These are phyloP conservation scores for Nannobrachium achirus DNA, from an alignment of 2,113 vertebrate species.

Conservation along the genomic window DNA sequence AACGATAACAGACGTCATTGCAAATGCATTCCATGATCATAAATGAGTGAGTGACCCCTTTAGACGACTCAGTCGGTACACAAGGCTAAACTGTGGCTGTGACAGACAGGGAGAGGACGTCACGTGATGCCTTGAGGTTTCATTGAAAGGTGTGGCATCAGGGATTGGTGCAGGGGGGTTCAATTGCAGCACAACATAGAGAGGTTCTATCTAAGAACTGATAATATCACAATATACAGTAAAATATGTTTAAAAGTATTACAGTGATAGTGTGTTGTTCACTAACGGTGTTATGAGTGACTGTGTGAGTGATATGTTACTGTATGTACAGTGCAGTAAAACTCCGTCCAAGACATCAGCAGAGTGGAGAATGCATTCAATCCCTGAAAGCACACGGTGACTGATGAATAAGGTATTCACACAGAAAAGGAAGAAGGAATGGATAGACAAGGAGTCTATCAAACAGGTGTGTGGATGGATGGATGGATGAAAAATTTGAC, in stretches of 20 bases:
- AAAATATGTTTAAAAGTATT: too few relatives aligned
- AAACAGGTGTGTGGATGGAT: constrained; percentile 1
- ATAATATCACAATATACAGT: not conserved
- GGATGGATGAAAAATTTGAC: constrained; percentile 10
- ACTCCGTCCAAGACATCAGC: not conserved
- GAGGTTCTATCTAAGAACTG: not conserved
- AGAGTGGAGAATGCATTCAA: constrained; percentile 23
- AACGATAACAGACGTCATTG: constrained; percentile 20
- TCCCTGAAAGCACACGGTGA: constrained; percentile 68
- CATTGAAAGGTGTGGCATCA: constrained; percentile 46
- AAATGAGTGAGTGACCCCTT: not conserved
- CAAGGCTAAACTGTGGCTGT: constrained; percentile 36
- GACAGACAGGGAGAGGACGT: constrained; percentile 20
- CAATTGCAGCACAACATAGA: not conserved
- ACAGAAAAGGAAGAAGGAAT: constrained; percentile 3
- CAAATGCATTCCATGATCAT: constrained; percentile 9
- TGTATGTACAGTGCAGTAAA: not conserved
- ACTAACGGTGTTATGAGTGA: not conserved
- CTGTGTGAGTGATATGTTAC: not conserved
- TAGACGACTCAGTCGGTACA: not conserved
- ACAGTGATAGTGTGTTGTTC: not conserved
- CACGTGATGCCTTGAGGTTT: constrained; percentile 8
- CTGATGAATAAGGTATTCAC: constrained; percentile 23
- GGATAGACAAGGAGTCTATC: constrained; percentile 22
- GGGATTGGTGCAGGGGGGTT: constrained; percentile 39